These are phyloP conservation scores for Lamprologus lemairii DNA, from an alignment of 2,113 vertebrate species.

Conservation along the genomic window DNA sequence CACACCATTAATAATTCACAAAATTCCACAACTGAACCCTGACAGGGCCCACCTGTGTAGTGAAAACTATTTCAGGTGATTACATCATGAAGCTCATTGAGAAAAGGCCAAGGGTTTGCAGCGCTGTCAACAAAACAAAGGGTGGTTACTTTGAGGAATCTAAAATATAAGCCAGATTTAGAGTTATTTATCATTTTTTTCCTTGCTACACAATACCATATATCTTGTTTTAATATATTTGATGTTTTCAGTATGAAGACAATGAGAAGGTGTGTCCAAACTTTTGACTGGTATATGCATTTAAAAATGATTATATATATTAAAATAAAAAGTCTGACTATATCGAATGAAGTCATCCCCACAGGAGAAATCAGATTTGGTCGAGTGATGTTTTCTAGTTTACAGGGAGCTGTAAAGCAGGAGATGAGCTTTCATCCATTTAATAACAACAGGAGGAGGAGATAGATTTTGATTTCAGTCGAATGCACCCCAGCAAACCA, in stretches of 20 bases:
- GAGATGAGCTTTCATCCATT: not conserved
- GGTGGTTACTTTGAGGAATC: rapidly evolving
- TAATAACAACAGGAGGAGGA: not conserved
- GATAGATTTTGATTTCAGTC: not conserved
- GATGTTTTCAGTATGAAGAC: not conserved
- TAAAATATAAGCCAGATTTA: rapidly evolving
- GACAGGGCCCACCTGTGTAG: not conserved
- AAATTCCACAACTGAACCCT: not conserved
- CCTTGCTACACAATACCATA: not conserved
- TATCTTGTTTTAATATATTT: not conserved
- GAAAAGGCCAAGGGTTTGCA: not conserved
- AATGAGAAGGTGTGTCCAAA: not conserved
- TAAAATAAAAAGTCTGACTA: not conserved
- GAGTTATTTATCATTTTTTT: not conserved
- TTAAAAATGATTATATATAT: not conserved
- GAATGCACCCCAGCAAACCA: not conserved
- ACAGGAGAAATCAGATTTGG: not conserved
- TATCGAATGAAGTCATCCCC: not conserved
- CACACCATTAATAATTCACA: rapidly evolving
- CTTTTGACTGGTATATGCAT: not conserved
- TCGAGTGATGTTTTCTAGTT: not conserved
- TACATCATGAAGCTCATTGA: not conserved
- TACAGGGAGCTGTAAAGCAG: not conserved
- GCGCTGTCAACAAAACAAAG: rapidly evolving
- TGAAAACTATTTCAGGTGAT: not conserved